Conservation (phyloP, 2,797 vertebrate species). For the Paramormyrops hopkinsi region DNA sequence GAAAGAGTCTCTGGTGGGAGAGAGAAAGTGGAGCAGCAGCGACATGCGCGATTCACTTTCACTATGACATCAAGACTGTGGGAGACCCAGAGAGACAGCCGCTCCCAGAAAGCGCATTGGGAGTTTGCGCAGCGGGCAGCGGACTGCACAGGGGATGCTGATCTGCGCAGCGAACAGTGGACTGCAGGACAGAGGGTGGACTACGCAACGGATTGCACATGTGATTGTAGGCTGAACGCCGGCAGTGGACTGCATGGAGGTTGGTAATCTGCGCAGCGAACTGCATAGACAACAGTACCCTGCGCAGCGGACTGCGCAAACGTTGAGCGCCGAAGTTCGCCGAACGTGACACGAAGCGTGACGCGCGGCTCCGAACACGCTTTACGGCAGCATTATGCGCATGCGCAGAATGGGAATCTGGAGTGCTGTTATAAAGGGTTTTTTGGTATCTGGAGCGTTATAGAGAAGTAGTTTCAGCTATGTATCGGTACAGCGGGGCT, state of each 20-base stretch:
- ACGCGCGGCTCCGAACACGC: not conserved
- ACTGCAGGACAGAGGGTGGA: not conserved
- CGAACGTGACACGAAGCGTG: not conserved
- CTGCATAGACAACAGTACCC: not conserved
- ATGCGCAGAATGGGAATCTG: not conserved
- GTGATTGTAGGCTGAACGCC: not conserved
- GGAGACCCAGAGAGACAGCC: not conserved
- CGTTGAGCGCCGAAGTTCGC: not conserved
- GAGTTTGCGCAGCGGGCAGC: not conserved
- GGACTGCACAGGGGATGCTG: not conserved
- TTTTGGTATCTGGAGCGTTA: not conserved
- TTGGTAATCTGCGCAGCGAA: not conserved
- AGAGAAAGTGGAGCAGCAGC: conserved; percentile 33
- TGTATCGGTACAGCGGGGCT: not conserved
- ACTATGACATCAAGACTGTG: not conserved
- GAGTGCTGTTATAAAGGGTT: not conserved
- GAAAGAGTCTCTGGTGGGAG: conserved; percentile 26
- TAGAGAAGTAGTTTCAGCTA: not conserved
- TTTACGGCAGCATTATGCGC: not conserved
- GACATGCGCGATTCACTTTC: conserved; percentile 33
- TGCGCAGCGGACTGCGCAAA: not conserved
- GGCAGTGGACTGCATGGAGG: not conserved
- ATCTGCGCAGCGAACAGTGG: not conserved
- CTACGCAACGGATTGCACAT: not conserved
- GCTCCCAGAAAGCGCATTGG: not conserved